These are phyloP conservation scores for Tragelaphus eurycerus DNA, from an alignment of 2,797 vertebrate genomes.

Conservation along the genomic window DNA sequence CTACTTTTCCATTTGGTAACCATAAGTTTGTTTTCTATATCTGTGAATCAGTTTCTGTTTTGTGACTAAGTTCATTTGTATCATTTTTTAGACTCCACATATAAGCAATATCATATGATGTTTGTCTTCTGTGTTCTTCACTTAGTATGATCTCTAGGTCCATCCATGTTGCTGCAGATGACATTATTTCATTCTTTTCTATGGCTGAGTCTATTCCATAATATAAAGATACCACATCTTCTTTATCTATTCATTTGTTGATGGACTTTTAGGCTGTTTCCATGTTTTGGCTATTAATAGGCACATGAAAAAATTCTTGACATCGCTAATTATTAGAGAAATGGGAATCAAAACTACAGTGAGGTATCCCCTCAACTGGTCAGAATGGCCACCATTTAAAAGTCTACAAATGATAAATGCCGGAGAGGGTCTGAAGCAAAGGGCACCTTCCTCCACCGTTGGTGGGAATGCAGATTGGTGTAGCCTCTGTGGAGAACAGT, in stretches of 20 bases:
- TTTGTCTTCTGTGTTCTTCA: background rate
- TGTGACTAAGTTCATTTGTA: background rate
- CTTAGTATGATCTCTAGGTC: background rate
- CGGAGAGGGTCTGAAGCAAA: background rate
- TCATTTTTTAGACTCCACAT: background rate
- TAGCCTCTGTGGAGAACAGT: background rate
- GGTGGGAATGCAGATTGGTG: background rate
- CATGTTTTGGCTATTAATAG: background rate
- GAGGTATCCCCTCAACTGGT: background rate
- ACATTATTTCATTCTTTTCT: background rate
- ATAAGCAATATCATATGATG: background rate
- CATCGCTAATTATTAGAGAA: background rate
- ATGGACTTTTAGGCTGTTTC: background rate
- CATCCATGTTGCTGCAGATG: background rate
- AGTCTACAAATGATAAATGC: background rate
- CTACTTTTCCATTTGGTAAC: background rate
- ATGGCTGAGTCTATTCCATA: background rate
- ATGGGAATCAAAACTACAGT: background rate
- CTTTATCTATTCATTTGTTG: background rate
- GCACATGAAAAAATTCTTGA: background rate
- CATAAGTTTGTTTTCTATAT: background rate
- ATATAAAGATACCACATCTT: background rate
- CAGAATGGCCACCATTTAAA: background rate
- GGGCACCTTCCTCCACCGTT: background rate
- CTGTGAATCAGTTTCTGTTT: background rate